Conservation (phyloP, 2,888 invertebrate species). For the Meandrusa payeni region DNA sequence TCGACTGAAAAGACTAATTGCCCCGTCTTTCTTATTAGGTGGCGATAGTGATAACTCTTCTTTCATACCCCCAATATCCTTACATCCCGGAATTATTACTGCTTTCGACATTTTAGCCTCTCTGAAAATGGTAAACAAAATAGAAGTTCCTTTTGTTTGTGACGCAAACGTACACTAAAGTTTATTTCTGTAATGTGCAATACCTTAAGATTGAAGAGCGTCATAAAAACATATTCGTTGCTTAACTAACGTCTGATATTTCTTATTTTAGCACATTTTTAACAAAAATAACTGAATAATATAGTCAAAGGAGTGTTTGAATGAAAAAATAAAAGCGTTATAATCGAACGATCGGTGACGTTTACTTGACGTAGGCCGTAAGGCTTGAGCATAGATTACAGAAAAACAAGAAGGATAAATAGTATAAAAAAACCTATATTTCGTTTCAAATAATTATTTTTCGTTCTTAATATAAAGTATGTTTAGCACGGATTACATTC, state of each 20-base stretch:
- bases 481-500: too few relatives aligned
- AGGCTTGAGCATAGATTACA: too few relatives aligned
- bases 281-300: conserved; percentile 34
- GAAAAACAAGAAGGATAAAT: too few relatives aligned
- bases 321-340: conserved; percentile 52
- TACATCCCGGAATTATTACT: conserved; percentile 63
- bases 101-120: conserved; percentile 68
- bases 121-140: conserved; percentile 66
- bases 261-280: conserved; percentile 44
- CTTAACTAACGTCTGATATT: conserved; percentile 27
- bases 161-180: conserved; percentile 58
- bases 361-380: conserved; percentile 28
- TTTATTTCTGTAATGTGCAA: conserved; percentile 59
- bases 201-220: conserved; percentile 45
- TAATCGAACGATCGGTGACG: conserved; percentile 37
- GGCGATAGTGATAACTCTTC: conserved; percentile 64
- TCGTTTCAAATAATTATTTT: too few relatives aligned
- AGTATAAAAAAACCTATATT: too few relatives aligned
- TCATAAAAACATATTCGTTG: conserved; percentile 62
- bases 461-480: too few relatives aligned
- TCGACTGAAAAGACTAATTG: conserved; percentile 63
- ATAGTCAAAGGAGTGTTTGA: conserved; percentile 42
- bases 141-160: conserved; percentile 64
- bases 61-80: conserved; percentile 60
- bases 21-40: conserved; percentile 61